A percentile compares a stretch with the other conserved stretches of the same genome.
Evolutionary conservation across 2,888 invertebrate genomes (phyloP).

Genomic region (Acrocyrtus sp.): DNA sequence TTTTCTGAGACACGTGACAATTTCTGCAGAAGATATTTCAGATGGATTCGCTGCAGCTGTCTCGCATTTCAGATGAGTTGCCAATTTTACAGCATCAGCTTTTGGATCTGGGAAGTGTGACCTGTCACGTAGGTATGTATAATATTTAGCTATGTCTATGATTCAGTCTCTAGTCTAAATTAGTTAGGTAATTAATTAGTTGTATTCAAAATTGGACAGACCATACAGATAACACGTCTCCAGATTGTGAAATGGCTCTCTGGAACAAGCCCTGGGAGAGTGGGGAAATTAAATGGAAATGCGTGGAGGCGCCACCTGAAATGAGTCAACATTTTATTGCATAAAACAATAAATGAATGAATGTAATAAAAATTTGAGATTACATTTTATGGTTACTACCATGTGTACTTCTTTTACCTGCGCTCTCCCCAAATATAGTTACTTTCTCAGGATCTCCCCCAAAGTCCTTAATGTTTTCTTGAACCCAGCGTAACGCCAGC

Average conservation of each 20-base stretch:
- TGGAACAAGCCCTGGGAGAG: slow-evolving; percentile 11
- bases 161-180: no score
- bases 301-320: slow-evolving; percentile 1
- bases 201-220: no score
- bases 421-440: slow-evolving; percentile 4
- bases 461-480: slow-evolving; percentile 10
- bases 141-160: no score
- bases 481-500: slow-evolving; percentile 11
- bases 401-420: no score
- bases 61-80: slow-evolving; percentile 8
- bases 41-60: neutral
- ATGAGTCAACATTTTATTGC: no score
- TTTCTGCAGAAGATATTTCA: slow-evolving; percentile 23
- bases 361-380: no score
- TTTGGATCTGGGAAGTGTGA: slow-evolving; percentile 3
- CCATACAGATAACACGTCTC: neutral
- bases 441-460: slow-evolving; percentile 17
- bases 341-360: no score
- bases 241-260: slow-evolving; percentile 28
- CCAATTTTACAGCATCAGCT: neutral
- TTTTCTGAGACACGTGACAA: slow-evolving; percentile 10
- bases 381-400: no score
- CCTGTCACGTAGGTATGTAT: no score
- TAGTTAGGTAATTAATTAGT: no score
- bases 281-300: slow-evolving; percentile 7